Evolutionary conservation across 2,888 invertebrate species (phyloP).

Genomic region (Chouioia cunea): DNA sequence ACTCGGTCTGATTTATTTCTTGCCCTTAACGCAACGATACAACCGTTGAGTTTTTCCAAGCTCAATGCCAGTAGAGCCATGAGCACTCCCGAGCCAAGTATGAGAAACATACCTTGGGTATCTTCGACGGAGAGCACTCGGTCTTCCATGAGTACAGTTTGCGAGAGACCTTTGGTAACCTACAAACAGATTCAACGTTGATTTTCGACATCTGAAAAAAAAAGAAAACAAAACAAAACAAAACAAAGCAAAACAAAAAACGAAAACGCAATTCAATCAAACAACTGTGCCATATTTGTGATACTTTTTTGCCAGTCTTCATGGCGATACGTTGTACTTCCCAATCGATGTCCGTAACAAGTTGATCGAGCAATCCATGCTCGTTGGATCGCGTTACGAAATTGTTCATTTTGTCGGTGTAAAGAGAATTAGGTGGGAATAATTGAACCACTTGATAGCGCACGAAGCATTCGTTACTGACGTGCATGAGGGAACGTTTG

Average conservation of each 20-base stretch:
- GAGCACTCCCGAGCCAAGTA: constrained; percentile 79
- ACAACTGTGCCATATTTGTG: no score
- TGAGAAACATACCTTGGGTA: constrained; percentile 85
- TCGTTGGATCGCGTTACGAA: constrained; percentile 76
- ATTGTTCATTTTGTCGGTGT: constrained; percentile 73
- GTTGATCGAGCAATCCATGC: constrained; percentile 77
- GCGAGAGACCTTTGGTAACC: constrained; percentile 3
- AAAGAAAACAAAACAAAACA: no score
- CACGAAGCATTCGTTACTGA: constrained; percentile 81
- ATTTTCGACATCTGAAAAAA: constrained; percentile 70
- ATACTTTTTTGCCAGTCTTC: constrained; percentile 76
- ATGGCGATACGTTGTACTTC: constrained; percentile 75
- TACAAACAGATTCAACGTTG: no score
- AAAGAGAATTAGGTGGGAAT: constrained; percentile 77
- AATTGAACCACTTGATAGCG: constrained; percentile 78
- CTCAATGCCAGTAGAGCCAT: constrained; percentile 66
- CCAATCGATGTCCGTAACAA: constrained; percentile 80
- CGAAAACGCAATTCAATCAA: no score
- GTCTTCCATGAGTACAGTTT: constrained; percentile 72
- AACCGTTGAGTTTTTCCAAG: background rate
- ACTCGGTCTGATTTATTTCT: no score
- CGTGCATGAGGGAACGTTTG: constrained; percentile 78
- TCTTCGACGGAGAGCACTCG: constrained; percentile 83
- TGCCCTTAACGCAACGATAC: no score
- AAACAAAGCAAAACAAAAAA: no score